Evolutionary conservation across 2,888 invertebrate genomes (phyloP).

Genomic region (Omphaloscelis lunosa): DNA sequence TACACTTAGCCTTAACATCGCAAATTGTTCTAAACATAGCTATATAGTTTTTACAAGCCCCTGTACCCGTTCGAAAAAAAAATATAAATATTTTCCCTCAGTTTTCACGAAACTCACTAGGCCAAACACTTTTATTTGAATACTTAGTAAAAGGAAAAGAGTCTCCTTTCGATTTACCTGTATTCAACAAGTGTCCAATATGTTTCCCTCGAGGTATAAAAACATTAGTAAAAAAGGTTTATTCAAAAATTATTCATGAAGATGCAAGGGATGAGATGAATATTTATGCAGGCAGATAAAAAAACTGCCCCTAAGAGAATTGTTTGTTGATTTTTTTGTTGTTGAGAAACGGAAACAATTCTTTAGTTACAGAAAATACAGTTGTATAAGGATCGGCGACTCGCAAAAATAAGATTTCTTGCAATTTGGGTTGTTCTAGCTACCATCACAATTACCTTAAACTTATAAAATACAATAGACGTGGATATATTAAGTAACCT

Average conservation of each 20-base stretch:
- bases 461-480: too few relatives aligned
- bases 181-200: conserved; percentile 48
- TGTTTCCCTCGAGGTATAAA: conserved; percentile 17
- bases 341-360: too few relatives aligned
- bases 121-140: conserved; percentile 4
- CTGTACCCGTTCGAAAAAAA: not conserved
- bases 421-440: not conserved
- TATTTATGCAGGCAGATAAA: not conserved
- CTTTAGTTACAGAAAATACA: too few relatives aligned
- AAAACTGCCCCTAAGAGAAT: not conserved
- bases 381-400: not conserved
- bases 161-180: conserved; percentile 16
- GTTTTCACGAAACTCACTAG: not conserved
- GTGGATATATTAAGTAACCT: too few relatives aligned
- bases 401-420: not conserved
- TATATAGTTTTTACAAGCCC: too few relatives aligned
- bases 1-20: too few relatives aligned
- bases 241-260: conserved; percentile 42
- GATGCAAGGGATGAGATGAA: not conserved
- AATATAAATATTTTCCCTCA: not conserved
- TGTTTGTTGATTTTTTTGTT: too few relatives aligned
- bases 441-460: not conserved
- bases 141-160: conserved; percentile 2
- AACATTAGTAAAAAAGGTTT: conserved; percentile 27
- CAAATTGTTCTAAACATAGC: too few relatives aligned